Percentiles rank a stretch among this genome's conserved stretches.
These are phyloP conservation scores for Platichthys flesus DNA, from an alignment of 2,113 vertebrate species.

Conservation along the genomic window DNA sequence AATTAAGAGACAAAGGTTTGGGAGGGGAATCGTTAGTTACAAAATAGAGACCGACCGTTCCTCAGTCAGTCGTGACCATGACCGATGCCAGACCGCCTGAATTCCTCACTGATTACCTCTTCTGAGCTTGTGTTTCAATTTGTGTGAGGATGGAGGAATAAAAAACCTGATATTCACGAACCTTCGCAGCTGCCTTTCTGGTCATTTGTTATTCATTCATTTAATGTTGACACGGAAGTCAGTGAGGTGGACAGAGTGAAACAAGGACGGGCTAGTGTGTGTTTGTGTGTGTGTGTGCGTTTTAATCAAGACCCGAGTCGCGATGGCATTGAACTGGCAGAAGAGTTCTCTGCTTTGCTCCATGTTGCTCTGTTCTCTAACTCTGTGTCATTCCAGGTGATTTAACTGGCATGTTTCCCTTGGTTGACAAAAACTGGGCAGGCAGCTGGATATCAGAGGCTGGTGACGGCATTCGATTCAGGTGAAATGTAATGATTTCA, in stretches of 20 bases:
- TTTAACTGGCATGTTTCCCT: constrained; percentile 60
- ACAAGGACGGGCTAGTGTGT: constrained; percentile 45
- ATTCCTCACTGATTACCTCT: constrained; percentile 51
- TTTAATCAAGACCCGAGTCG: constrained; percentile 29
- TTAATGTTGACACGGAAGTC: constrained; percentile 51
- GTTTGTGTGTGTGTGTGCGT: constrained; percentile 12
- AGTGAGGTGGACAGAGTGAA: constrained; percentile 41
- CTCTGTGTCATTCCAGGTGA: constrained; percentile 55
- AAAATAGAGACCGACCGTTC: not conserved
- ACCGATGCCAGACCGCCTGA: constrained; percentile 28
- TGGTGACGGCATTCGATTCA: constrained; percentile 34
- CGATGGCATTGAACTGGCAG: constrained; percentile 58
- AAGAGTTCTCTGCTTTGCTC: constrained; percentile 51
- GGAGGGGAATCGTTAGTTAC: constrained; percentile 29
- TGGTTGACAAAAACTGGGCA: constrained; percentile 42
- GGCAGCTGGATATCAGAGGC: constrained; percentile 23
- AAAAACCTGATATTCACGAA: constrained; percentile 18
- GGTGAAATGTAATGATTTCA: constrained; percentile 46
- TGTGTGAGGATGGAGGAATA: constrained; percentile 4
- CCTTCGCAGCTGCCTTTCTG: constrained; percentile 6
- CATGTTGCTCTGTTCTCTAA: constrained; percentile 48
- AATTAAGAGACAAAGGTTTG: constrained; percentile 27
- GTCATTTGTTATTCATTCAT: constrained; percentile 64
- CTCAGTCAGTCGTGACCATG: constrained; percentile 12
- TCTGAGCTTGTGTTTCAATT: constrained; percentile 36